Evolutionary conservation across 2,113 vertebrate genomes (phyloP), one percentile per base, ranked within the genome.

Genomic region (Ploceus nigricollis): DNA sequence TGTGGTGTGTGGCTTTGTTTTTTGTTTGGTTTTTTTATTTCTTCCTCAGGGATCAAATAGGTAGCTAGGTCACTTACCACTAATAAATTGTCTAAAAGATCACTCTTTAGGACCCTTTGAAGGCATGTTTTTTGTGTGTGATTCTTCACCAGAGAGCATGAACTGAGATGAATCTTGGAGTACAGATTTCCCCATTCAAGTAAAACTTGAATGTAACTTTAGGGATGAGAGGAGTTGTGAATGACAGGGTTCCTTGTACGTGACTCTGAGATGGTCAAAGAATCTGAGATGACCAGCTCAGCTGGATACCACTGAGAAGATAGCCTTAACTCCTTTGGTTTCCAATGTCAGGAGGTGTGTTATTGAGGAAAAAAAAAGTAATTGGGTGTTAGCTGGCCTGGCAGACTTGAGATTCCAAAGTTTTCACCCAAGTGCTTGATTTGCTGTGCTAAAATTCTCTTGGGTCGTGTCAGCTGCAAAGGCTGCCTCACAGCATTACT

Each of bases 401-500:
- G 22, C 47, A 94, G 63, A 61, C 69, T 64, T 70, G 70, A 61
- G 27, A 90, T 75, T 82, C 61, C 71, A 21, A 54, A 81, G 5
- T 95, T 97, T 95, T 90, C 72, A 93, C 23, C 31, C 56, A 91
- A 79, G 35, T 83, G 44, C 94, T 97, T 95, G 70, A 95, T 84
- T 97, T 92, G n/a, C 23, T 83, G 12, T 57, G 7, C 44, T 81
- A 39, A 82, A 80, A 58, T 96, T 91, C 95, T 96, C 61, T 90
- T 84, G 64, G 76, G 40, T n/a, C 18, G 18, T 94, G 50, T 96
- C 83, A 94, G 82, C 82, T 95, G 80, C 88, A 94, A 93, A 79
- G 64, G 50, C 82, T 97, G 87, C 79, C 87, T 97, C 64, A 57
- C 30, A 93, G 78, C 77, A 68, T 96, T 96, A 94, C 89, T 97